Conservation (phyloP, 2,797 vertebrate species). For the Miichthys miiuy region DNA sequence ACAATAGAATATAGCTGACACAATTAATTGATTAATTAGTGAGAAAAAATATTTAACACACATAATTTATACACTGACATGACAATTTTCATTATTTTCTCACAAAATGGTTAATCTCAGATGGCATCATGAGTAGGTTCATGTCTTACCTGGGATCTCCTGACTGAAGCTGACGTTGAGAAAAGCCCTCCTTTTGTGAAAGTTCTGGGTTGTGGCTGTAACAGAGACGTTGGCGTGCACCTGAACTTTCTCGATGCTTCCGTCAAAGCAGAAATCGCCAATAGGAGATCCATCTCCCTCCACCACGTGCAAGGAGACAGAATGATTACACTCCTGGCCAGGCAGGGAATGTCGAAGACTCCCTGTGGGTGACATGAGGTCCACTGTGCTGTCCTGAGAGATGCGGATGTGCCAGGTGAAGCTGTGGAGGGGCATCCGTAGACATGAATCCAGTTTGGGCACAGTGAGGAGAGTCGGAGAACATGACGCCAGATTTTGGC, state of each 20-base stretch:
- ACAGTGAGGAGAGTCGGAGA: slow-evolving; percentile 77
- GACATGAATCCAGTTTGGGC: slow-evolving; percentile 79
- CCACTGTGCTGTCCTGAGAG: slow-evolving; percentile 77
- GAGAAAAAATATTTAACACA: too few species aligned
- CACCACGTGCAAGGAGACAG: slow-evolving; percentile 73
- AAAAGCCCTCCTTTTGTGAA: slow-evolving; percentile 74
- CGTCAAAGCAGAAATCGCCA: slow-evolving; percentile 89
- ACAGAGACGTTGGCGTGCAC: slow-evolving; percentile 88
- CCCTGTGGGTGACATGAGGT: slow-evolving; percentile 79
- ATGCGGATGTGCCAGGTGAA: slow-evolving; percentile 89
- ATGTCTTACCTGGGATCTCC: slow-evolving; percentile 86
- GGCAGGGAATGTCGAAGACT: slow-evolving; percentile 86
- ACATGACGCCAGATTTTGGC: slow-evolving; percentile 70
- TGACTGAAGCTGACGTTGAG: slow-evolving; percentile 86
- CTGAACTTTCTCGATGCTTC: slow-evolving; percentile 89
- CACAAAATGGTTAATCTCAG: background rate
- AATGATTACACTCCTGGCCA: slow-evolving; percentile 81
- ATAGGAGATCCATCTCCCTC: slow-evolving; percentile 72
- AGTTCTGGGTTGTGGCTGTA: slow-evolving; percentile 74
- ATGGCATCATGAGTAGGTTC: too few species aligned
- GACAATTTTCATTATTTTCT: background rate
- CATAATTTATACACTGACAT: too few species aligned
- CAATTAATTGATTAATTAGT: background rate
- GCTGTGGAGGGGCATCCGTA: slow-evolving; percentile 85
- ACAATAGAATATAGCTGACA: background rate